phyloP scores from a whole-genome alignment of 64 coral and sea anemone species.

The Montipora capricornis region DNA sequence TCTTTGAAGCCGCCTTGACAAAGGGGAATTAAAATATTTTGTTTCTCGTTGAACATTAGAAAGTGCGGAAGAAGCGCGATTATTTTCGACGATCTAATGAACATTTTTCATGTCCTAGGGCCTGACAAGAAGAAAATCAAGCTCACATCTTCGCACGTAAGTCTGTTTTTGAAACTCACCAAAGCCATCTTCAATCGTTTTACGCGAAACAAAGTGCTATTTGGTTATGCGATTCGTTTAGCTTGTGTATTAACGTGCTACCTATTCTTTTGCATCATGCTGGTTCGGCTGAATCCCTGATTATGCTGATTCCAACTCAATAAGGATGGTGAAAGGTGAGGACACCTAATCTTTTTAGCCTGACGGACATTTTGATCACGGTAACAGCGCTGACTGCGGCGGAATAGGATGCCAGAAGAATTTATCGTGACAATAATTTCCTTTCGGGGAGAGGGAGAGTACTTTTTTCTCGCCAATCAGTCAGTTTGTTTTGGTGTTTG shows the following conservation, averaged over 20 bases:
- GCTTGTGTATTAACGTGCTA: background rate
- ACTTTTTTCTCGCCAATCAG: background rate
- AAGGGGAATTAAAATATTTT: background rate
- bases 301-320: background rate
- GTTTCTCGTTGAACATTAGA: background rate
- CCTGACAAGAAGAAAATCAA: constrained; percentile 70
- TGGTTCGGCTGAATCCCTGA: background rate
- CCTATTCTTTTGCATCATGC: background rate
- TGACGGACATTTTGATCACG: constrained; percentile 17
- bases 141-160: constrained; percentile 20
- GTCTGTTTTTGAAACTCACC: constrained; percentile 25
- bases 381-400: background rate
- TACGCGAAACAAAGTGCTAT: background rate
- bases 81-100: background rate
- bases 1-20: background rate
- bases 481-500: background rate
- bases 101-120: background rate
- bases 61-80: background rate
- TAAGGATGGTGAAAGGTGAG: constrained; percentile 18
- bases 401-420: background rate
- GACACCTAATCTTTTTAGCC: background rate
- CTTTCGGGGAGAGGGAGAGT: constrained; percentile 17
- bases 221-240: background rate
- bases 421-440: background rate
- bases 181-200: background rate